Conservation (phyloP, 92 coral and sea anemone species). For the Phenganax marumi region DNA sequence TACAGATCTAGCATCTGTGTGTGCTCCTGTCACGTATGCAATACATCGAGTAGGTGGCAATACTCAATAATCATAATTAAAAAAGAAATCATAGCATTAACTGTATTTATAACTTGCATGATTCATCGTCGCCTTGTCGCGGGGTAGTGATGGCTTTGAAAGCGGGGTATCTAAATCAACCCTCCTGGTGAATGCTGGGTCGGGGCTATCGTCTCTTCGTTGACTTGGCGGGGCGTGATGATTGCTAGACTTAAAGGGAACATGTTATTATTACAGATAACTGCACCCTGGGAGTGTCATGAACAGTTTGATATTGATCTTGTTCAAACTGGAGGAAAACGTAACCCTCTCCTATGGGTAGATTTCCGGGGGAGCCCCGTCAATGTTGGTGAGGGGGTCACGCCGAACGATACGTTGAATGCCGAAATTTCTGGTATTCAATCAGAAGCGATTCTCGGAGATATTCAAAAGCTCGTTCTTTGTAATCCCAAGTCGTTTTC, state of each 20-base stretch:
- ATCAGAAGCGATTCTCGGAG: neutral
- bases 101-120: neutral
- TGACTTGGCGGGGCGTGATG: neutral
- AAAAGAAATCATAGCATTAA: neutral
- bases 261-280: neutral
- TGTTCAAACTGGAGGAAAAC: neutral
- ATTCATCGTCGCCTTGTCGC: neutral
- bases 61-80: neutral
- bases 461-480: neutral
- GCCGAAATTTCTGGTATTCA: neutral
- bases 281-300: neutral
- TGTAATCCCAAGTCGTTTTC: neutral
- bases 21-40: neutral
- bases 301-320: neutral
- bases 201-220: neutral
- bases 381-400: neutral
- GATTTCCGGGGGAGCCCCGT: conserved; percentile 1
- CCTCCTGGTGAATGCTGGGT: neutral
- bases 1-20: neutral
- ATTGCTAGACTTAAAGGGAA: neutral
- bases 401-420: neutral
- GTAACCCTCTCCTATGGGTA: neutral
- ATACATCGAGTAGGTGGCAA: neutral
- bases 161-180: conserved; percentile 2
- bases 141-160: neutral